Conservation (phyloP, 1,140 invertebrate species). For the Bilobella aurantiaca region DNA sequence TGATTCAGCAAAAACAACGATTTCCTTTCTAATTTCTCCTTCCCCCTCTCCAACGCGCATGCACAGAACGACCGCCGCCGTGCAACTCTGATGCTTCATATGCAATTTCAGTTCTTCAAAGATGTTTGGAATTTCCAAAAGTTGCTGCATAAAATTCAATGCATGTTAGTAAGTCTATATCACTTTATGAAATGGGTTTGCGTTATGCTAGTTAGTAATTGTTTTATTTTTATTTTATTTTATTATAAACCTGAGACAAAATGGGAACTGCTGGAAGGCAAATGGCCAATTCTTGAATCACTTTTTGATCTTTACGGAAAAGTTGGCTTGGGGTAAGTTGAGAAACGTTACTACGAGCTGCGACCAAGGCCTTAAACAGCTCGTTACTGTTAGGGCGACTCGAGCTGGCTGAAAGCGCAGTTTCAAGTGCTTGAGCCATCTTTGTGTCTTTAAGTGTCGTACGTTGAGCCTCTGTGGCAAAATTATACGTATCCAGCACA, state of each 20-base stretch:
- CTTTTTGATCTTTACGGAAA: conserved; percentile 53
- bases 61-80: conserved; percentile 30
- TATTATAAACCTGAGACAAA: conserved; percentile 42
- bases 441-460: conserved; percentile 51
- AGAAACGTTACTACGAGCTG: conserved; percentile 50
- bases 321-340: conserved; percentile 47
- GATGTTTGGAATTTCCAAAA: conserved; percentile 30
- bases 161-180: no score
- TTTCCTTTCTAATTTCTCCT: conserved; percentile 24
- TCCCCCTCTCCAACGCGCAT: conserved; percentile 20
- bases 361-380: conserved; percentile 45
- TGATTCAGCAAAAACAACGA: conserved; percentile 28
- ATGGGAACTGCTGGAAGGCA: conserved; percentile 46
- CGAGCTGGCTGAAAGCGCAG: conserved; percentile 35
- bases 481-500: conserved; percentile 59
- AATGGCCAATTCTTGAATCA: conserved; percentile 48
- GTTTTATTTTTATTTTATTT: conserved; percentile 23
- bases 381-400: conserved; percentile 38
- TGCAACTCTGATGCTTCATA: conserved; percentile 18
- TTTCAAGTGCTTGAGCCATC: conserved; percentile 40
- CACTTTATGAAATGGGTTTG: no score
- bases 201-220: no score
- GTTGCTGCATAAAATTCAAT: conserved; percentile 24
- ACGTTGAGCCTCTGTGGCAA: conserved; percentile 50
- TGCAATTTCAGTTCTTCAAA: conserved; percentile 26